These are phyloP conservation scores for Antedon bifida DNA, from an alignment of 35 echinoderm and acorn worm species.

Conservation along the genomic window DNA sequence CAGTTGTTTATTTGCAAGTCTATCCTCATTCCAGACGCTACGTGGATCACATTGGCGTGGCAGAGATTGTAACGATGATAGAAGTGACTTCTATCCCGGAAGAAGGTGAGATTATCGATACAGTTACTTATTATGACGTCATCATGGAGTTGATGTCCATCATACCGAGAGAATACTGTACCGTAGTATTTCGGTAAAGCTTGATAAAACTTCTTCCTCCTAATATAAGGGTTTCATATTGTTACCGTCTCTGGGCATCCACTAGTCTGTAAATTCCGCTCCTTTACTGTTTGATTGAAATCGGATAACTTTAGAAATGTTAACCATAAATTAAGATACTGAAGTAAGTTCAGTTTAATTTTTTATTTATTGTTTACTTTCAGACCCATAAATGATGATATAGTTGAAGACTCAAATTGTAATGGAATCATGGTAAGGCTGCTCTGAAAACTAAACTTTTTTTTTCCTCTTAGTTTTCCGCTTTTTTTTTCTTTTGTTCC, in stretches of 20 bases:
- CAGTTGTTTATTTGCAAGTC: not conserved
- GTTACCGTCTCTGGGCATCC: no score
- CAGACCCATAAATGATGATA: conserved; percentile 33
- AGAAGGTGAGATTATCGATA: conserved; percentile 18
- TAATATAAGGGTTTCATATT: no score
- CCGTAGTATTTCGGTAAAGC: no score
- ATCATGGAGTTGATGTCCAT: no score
- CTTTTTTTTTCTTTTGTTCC: not conserved
- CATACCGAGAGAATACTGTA: no score
- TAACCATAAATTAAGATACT: no score
- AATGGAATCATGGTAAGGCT: conserved; percentile 82
- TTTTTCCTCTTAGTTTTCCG: not conserved
- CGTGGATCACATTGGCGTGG: conserved; percentile 52
- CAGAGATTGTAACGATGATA: conserved; percentile 43
- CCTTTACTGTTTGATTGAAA: no score
- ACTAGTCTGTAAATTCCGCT: no score
- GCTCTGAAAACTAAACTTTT: not conserved
- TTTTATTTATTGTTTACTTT: conserved; percentile 1
- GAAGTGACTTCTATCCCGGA: conserved; percentile 27
- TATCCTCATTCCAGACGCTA: conserved; percentile 22
- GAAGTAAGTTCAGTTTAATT: no score
- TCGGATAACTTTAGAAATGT: no score
- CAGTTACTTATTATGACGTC: not conserved
- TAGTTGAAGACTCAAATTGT: conserved; percentile 51
- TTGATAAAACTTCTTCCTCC: no score